Evolutionary conservation across 2,113 vertebrate species (phyloP), one percentile per base, ranked within the genome.

Genomic region (Leptosomus discolor): DNA sequence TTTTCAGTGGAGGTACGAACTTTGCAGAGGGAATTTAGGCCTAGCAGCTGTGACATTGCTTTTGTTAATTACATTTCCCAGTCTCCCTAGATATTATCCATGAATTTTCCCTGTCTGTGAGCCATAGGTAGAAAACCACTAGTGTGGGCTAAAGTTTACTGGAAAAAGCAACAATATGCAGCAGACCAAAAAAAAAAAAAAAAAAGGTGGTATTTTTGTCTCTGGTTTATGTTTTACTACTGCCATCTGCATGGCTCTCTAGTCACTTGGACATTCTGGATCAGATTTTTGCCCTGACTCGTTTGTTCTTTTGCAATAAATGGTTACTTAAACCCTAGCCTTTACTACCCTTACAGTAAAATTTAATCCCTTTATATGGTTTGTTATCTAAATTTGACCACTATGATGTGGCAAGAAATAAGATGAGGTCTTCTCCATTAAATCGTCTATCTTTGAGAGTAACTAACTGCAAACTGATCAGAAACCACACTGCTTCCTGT

Each of bases 381-480:
- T 58, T 87, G 14, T 39, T 54, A 60, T 61, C 27, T 60, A 92
- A 68, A 73, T 65, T 34, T 69, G 80, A 87, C 61, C 32, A 29
- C 53, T 61, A 6, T 65, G 24, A 48, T 15, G 26, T 3, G 3
- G 19, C 43, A 70, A 93, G 39, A 63, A 77, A 77, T 34, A 41
- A 91, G 26, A 78, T 34, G 26, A 95, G 20, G 60, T 70, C 60
- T 80, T 70, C 41, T 82, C 30, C 73, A 54, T 36, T 78, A 60
- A 79, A 43, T 56, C 0, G 0, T 74, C 80, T 78, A 0, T 95
- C 68, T 91, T 48, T 91, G 56, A 79, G 84, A 75, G 41, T 48
- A 93, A n/a, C 78, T 86, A 18, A 54, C 56, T 86, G 73, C 87
- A 69, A 95, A 82, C 80, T 95, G 76, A 92, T 87, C 69, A 91